These are phyloP conservation scores for Anagyrus pseudococci DNA, from an alignment of 2,888 invertebrate species.

Conservation along the genomic window DNA sequence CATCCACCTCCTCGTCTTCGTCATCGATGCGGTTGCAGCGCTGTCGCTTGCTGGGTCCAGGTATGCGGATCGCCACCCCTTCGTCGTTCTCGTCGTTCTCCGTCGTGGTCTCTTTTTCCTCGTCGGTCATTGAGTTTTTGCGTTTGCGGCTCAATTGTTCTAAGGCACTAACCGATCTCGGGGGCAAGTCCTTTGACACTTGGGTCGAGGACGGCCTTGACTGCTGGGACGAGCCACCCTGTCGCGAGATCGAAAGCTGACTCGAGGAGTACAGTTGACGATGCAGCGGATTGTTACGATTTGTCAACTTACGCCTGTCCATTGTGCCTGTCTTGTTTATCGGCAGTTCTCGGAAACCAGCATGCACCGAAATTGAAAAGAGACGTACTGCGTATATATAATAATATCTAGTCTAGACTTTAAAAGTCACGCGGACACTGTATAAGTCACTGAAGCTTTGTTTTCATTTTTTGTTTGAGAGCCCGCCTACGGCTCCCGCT, in stretches of 20 bases:
- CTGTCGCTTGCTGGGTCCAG: not conserved
- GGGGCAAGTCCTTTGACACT: not conserved
- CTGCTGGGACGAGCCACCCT: not conserved
- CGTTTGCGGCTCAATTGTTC: slow-evolving; percentile 22
- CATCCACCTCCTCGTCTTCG: slow-evolving; percentile 2
- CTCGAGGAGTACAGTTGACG: slow-evolving; percentile 22
- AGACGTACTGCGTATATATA: too few relatives aligned
- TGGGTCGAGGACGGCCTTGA: not conserved
- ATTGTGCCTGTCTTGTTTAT: slow-evolving; percentile 1
- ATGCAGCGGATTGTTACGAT: slow-evolving; percentile 15
- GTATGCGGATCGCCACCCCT: not conserved
- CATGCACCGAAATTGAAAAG: too few relatives aligned
- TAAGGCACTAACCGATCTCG: slow-evolving; percentile 7
- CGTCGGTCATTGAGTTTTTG: slow-evolving; percentile 17
- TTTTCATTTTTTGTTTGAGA: too few relatives aligned
- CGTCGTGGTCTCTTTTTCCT: not conserved
- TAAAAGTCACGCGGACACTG: too few relatives aligned
- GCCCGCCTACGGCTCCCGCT: too few relatives aligned
- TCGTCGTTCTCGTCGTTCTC: slow-evolving; percentile 2
- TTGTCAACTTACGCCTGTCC: slow-evolving; percentile 32
- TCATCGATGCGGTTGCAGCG: not conserved
- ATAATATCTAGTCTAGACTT: too few relatives aligned
- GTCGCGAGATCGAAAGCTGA: slow-evolving; percentile 8
- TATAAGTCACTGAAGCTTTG: too few relatives aligned
- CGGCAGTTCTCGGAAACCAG: too few relatives aligned